phyloP scores from a whole-genome alignment of 2,797 vertebrate species.

The Nothura maculosa region DNA sequence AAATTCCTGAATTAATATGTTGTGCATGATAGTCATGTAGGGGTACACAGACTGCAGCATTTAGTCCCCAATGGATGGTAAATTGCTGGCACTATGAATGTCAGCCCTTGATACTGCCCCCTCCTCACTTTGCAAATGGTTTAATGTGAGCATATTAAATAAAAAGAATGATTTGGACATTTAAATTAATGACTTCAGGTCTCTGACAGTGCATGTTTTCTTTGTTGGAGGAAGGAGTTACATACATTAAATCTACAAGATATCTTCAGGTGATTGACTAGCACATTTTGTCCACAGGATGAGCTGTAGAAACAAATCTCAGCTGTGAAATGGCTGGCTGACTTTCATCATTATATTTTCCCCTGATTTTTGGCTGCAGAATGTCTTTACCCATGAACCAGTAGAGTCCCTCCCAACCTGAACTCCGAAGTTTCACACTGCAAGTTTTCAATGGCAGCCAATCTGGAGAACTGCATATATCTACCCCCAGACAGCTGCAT shows the following conservation, averaged over 20 bases:
- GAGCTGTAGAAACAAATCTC: background rate
- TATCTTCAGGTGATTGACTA: conserved; percentile 33
- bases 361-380: background rate
- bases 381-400: conserved; percentile 37
- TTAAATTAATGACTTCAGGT: conserved; percentile 58
- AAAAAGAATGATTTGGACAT: conserved; percentile 47
- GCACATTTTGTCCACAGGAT: background rate
- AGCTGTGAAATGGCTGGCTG: conserved; percentile 8
- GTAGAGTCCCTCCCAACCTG: conserved; percentile 18
- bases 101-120: background rate
- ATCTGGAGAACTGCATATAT: conserved; percentile 77
- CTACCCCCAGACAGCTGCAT: conserved; percentile 77
- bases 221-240: conserved; percentile 18
- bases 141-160: conserved; percentile 61
- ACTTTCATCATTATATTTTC: background rate
- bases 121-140: background rate
- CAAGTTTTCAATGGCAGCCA: conserved; percentile 74
- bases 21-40: conserved; percentile 33
- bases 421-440: conserved; percentile 68
- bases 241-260: background rate
- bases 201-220: conserved; percentile 11
- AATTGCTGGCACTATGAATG: conserved; percentile 48
- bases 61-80: conserved; percentile 51
- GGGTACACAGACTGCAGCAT: conserved; percentile 16
- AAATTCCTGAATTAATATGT: conserved; percentile 21